Evolutionary conservation across 2,888 invertebrate species (phyloP), one percentile per base, ranked within the genome.

Genomic region (Dermolepida albohirtum): DNA sequence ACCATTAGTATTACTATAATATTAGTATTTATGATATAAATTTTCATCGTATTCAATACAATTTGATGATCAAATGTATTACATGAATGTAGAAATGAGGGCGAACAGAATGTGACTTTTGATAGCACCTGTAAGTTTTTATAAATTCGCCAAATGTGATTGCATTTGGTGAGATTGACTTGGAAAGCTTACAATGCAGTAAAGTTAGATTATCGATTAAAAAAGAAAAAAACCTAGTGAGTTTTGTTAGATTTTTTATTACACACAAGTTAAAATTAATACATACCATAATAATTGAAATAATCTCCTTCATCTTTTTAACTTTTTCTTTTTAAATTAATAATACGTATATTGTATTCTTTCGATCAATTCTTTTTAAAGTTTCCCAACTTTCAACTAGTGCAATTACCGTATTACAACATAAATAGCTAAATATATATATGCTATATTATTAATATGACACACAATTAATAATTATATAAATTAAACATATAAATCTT

Each of bases 211-310:
- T 22, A 59, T 44, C 12, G 17, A 29, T 44, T 44, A 17, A 47
- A 54, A 39, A 57, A 43, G 27, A 65, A 47, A 39, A 54, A 44
- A 29, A 64, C 52, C 22, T 64, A 50, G 41, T 67, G 41, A 62
- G 22, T 67, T 67, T 67, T 67, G 67, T 67, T 67, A 67, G 55
- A 47, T 63, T 64, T 63, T 67, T 66, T 66, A 51, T 67, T 54
- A 62, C 62, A 62, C 65, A 57, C 59, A 66, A 66, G 34, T 44
- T 63, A 67, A 59, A 64, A 64, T 43, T 63, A 63, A 62, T 67
- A 67, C 67, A 67, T 67, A 67, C 67, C 67, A 67, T 62, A 40
- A 64, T 43, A 64, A 51, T 64, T 43, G 34, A 51, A 64, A 64
- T 51, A 64, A 64, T 51, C 51, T 64, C 64, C 41, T 43, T 14